phyloP scores from a whole-genome alignment of 2,113 vertebrate species.

The Vombatus ursinus region DNA sequence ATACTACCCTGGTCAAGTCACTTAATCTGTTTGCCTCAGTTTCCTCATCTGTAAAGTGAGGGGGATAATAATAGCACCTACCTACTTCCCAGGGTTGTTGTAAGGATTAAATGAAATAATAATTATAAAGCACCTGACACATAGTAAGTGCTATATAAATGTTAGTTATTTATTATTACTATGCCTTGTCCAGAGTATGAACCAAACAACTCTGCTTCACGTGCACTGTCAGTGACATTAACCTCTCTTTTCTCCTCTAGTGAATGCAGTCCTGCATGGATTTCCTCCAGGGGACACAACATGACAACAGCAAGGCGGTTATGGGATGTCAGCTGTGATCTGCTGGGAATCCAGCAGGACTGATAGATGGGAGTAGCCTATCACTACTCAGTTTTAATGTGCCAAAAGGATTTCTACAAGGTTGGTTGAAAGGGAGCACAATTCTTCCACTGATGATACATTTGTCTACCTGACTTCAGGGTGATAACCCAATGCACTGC shows the following conservation, averaged over 20 bases:
- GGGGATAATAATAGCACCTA: background rate
- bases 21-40: background rate
- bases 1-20: background rate
- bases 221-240: background rate
- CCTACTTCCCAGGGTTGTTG: background rate
- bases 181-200: slow-evolving; percentile 15
- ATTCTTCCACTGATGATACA: background rate
- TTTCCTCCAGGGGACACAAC: slow-evolving; percentile 89
- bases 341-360: slow-evolving; percentile 91
- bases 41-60: background rate
- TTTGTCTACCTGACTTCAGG: background rate
- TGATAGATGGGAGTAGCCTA: slow-evolving; percentile 75
- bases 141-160: background rate
- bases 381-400: background rate
- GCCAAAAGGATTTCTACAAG: slow-evolving; percentile 34
- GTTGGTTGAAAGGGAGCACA: slow-evolving; percentile 15
- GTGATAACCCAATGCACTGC: slow-evolving; percentile 18
- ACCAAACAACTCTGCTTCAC: background rate
- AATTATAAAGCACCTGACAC: background rate
- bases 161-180: background rate
- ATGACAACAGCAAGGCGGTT: slow-evolving; percentile 89
- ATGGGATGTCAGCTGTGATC: slow-evolving; percentile 93
- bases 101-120: background rate
- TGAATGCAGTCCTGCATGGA: slow-evolving; percentile 90
- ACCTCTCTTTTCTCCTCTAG: slow-evolving; percentile 80